Base-by-base conservation (phyloP, 2,113 vertebrate genomes). In the Lagopus leucura region DNA sequence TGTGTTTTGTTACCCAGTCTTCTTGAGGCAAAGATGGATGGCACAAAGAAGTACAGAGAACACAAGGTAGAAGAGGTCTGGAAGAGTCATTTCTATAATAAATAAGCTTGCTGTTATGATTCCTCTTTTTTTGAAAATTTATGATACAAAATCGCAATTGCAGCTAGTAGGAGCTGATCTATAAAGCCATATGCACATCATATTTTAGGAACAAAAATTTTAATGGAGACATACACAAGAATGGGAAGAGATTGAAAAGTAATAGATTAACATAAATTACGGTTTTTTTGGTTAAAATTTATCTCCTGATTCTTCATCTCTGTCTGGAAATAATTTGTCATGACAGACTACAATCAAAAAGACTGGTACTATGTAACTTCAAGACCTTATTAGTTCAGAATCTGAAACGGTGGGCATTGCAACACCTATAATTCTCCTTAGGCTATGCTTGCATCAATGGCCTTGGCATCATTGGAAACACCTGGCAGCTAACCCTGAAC, bases 11-110 rank as follows among this genome's bases (percentile, higher is more conserved):
- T 63, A 8, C 7, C 75, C 27, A 82, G 19, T 55, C 55, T 67
- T 91, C 54, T 70, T 66, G n/a, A 90, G 81, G n/a, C 5, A 13
- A 58, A 54, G 43, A 45, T 48, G 74, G 36, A 72, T 45, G 47
- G 19, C 64, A 47, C 52, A 60, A 79, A 86, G 30, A n/a, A 32
- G 4, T 57, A 6, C 5, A 47, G 54, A 70, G 77, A 65, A 72
- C 1, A 1, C 0, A 0, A n/a, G 38, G 7, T 64, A 7, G 32
- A 66, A 82, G 64, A 47, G 22, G 28, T 45, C 40, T 45, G 20
- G 14, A 21, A 87, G 42, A 12, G 14, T 34, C 50, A 45, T n/a
- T 1, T 0, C 11, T 50, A 38, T 43, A 65, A 91, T 32, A 4
- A 67, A 69, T 28, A 67, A 64, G 88, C 19, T 11, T 38, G 11